Conservation (phyloP, 1,140 invertebrate genomes). For the Eciton burchellii region DNA sequence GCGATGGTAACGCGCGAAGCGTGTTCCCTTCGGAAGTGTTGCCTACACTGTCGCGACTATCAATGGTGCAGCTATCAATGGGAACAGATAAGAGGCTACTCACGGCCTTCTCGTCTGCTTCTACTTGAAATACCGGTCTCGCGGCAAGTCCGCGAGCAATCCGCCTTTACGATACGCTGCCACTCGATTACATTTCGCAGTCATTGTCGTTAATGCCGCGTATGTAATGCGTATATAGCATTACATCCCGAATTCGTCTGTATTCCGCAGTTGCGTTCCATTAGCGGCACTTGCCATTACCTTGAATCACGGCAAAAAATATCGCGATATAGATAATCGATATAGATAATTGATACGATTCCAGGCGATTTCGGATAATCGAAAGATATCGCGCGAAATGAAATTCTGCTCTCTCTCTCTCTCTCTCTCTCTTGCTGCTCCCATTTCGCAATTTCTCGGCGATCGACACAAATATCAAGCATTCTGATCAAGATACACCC, state of each 20-base stretch:
- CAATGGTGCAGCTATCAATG: conserved; percentile 44
- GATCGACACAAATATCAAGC: background rate
- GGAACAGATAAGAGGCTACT: background rate
- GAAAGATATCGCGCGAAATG: background rate
- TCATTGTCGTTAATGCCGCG: background rate
- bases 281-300: background rate
- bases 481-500: background rate
- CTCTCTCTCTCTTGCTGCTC: no score
- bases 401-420: no score
- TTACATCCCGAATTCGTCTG: no score
- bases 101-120: background rate
- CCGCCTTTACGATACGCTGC: background rate
- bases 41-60: conserved; percentile 10
- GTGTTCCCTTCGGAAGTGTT: background rate
- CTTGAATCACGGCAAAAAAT: conserved; percentile 1
- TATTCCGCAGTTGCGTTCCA: background rate
- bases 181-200: conserved; percentile 5
- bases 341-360: conserved; percentile 17
- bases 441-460: background rate
- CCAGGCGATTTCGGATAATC: background rate
- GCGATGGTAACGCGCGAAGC: background rate
- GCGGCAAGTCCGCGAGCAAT: background rate
- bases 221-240: background rate
- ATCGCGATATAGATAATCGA: conserved; percentile 28
- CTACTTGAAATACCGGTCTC: background rate